phyloP scores from a whole-genome alignment of 2,113 vertebrate genomes.

The Mirza zaza region DNA sequence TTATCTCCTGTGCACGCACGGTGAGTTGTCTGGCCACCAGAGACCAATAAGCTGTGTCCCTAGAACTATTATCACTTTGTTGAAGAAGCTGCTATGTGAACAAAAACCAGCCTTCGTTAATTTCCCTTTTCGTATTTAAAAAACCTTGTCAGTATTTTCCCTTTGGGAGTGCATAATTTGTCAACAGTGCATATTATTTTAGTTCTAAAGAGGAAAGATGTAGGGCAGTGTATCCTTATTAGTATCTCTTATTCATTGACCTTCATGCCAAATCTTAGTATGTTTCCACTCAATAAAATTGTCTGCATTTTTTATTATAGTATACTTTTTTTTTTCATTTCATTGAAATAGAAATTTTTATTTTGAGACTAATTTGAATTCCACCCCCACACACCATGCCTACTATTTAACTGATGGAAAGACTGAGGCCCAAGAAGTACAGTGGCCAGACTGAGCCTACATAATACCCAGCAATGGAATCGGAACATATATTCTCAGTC shows the following conservation, averaged over 20 bases:
- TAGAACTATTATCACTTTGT: slow-evolving; percentile 72
- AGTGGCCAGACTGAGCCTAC: not conserved
- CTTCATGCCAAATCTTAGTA: not conserved
- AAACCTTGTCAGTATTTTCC: slow-evolving; percentile 70
- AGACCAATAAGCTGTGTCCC: slow-evolving; percentile 76
- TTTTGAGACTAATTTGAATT: not conserved
- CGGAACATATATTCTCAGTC: not conserved
- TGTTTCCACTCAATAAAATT: not conserved
- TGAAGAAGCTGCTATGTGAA: slow-evolving; percentile 77
- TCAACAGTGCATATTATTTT: slow-evolving; percentile 62
- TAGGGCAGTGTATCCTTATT: not conserved
- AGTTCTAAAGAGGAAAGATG: slow-evolving; percentile 51
- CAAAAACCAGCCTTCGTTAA: slow-evolving; percentile 74
- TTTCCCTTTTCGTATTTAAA: slow-evolving; percentile 75
- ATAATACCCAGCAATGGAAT: not conserved
- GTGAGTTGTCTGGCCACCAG: slow-evolving; percentile 43
- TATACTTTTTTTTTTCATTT: not conserved
- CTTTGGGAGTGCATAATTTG: slow-evolving; percentile 73
- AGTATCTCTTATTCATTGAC: not conserved
- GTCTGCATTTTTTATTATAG: not conserved
- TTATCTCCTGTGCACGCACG: slow-evolving; percentile 45
- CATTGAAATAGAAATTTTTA: not conserved
- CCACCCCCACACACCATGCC: not conserved
- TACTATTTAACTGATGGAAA: not conserved
- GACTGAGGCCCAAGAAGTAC: not conserved